Base-by-base conservation (phyloP, 2,888 invertebrate species). In the Spialia ferax region DNA sequence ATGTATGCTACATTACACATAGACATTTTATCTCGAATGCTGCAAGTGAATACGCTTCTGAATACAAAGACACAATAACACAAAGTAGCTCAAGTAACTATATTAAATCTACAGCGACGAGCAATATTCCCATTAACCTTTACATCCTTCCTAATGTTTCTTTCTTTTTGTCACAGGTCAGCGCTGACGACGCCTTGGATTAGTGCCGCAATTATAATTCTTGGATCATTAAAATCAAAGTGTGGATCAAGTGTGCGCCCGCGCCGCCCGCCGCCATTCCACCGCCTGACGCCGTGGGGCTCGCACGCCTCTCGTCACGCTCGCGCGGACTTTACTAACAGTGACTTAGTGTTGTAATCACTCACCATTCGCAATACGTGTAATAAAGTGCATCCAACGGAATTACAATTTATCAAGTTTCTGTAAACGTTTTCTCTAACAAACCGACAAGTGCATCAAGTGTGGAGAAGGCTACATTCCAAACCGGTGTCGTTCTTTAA, bases 401-500 rank as follows among this genome's bases (percentile, higher is more conserved):
- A 45, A 72, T 78, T 77, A 74, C 75, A 78, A 82, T 77, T 76
- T 38, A 56, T 64, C 55, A 26, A 60, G 71, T 77, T 76, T 79
- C 75, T 75, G 78, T 81, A 72, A 80, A 81, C 79, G 78, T 80
- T 87, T 82, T 82, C 82, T 79, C 78, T 66, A 76, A 71, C 76
- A 75, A 80, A 76, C 80, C 80, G 79, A 86, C 87, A 85, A 88
- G 88, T 89, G 91, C 86, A 86, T 87, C 82, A 77, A 85, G 88
- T 88, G 83, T 79, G 77, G 87, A 87, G 86, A 87, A 89, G 88
- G 90, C 90, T 87, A 86, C 93, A 93, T 93, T 93, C 93, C 92
- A 83, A 90, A 88, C 91, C 91, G 87, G 91, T 93, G 92, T 88
- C 89, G 91, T 88, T 91, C 87, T 86, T 88, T 88, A 90, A 87